A percentile compares a stretch with the other conserved stretches of the same genome.
These are phyloP conservation scores for Sparus aurata DNA, from an alignment of 2,797 vertebrate genomes.

Conservation along the genomic window DNA sequence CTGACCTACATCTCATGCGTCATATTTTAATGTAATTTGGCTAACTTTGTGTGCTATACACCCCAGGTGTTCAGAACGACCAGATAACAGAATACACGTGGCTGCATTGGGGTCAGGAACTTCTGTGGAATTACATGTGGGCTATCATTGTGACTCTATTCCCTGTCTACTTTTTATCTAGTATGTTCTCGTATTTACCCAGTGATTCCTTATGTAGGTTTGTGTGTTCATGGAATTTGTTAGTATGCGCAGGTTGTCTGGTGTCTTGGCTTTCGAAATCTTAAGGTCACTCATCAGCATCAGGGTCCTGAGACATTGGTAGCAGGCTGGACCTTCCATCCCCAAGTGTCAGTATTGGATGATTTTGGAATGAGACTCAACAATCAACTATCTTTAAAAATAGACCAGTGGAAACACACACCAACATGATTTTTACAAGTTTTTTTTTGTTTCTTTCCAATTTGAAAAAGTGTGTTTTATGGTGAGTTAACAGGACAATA, in stretches of 20 bases:
- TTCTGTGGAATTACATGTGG: not conserved
- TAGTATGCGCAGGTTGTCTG: not conserved
- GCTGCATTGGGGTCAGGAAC: not conserved
- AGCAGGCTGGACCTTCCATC: no score
- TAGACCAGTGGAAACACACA: no score
- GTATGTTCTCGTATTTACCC: not conserved
- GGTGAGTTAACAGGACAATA: no score
- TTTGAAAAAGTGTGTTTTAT: no score
- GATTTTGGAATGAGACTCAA: no score
- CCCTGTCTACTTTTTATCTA: not conserved
- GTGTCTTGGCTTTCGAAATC: slow-evolving; percentile 3
- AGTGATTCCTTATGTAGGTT: not conserved
- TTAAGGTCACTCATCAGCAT: not conserved
- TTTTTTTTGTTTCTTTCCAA: no score
- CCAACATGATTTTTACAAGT: no score
- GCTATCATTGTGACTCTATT: not conserved
- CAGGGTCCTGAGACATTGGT: no score
- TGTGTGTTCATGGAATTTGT: not conserved
- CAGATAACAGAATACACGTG: not conserved
- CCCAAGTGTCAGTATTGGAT: no score
- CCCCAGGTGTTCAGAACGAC: not conserved
- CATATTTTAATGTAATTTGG: not conserved
- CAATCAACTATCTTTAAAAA: no score
- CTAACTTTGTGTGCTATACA: not conserved
- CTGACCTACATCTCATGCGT: not conserved